phyloP scores from a whole-genome alignment of 2,888 invertebrate species.

The Drepanosiphum platanoidis region DNA sequence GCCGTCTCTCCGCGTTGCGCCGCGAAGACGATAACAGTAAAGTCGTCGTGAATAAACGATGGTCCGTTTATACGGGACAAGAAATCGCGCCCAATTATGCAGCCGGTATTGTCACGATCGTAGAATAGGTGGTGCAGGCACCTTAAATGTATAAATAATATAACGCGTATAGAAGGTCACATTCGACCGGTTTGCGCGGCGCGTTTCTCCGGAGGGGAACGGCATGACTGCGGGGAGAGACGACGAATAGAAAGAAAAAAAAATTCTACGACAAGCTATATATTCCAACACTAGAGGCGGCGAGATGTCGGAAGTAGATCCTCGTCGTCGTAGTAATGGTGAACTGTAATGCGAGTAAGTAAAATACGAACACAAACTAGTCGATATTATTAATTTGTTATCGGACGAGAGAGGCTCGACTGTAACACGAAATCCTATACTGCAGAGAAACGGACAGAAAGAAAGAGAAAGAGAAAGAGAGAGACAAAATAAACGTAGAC shows the following conservation, averaged over 20 bases:
- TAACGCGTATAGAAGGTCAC: neutral
- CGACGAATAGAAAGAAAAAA: neutral
- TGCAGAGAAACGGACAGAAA: neutral
- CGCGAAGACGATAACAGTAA: neutral
- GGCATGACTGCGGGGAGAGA: neutral
- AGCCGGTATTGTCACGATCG: neutral
- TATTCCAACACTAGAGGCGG: neutral
- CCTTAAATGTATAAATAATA: neutral
- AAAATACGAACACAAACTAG: neutral
- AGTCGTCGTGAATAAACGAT: neutral
- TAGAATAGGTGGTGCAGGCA: neutral
- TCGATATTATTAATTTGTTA: neutral
- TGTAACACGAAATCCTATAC: neutral
- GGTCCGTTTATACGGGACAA: neutral
- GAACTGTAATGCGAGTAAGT: neutral
- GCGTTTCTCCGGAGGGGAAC: neutral
- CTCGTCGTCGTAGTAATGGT: neutral
- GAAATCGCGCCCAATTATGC: neutral
- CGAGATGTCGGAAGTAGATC: neutral
- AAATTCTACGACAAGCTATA: neutral
- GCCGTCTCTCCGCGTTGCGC: neutral
- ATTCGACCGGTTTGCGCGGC: neutral
- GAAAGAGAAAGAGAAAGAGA: too few relatives aligned
- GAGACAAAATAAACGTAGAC: neutral
- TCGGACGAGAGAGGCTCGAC: neutral